Conservation (phyloP, 2,888 invertebrate genomes). For the Temnothorax rugatulus region DNA sequence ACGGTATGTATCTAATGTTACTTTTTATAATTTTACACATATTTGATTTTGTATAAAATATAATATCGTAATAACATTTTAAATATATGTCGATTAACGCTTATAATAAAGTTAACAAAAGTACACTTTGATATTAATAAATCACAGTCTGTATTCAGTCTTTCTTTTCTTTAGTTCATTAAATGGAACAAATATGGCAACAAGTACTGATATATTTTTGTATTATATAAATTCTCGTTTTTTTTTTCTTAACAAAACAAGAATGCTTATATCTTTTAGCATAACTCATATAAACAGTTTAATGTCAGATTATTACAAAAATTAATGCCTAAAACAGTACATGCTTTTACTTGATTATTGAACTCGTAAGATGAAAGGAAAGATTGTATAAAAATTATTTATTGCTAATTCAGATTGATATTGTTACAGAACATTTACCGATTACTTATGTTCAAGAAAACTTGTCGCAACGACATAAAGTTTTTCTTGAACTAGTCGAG, state of each 20-base stretch:
- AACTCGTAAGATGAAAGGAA: constrained; percentile 74
- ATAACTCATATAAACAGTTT: background rate
- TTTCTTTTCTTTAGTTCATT: constrained; percentile 71
- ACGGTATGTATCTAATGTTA: constrained; percentile 77
- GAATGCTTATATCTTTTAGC: background rate
- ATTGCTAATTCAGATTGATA: constrained; percentile 85
- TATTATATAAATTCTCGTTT: background rate
- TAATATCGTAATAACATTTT: background rate
- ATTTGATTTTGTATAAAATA: background rate
- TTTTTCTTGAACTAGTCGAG: constrained; percentile 96
- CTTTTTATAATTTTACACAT: constrained; percentile 1
- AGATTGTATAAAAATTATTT: constrained; percentile 76
- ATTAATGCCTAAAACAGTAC: background rate
- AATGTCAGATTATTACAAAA: background rate
- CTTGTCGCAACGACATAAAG: constrained; percentile 92
- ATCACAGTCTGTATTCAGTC: no score
- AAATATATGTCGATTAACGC: background rate
- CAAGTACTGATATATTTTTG: background rate
- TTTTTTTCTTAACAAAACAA: constrained; percentile 40
- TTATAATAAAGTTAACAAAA: background rate
- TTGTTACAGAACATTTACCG: constrained; percentile 87
- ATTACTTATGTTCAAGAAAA: constrained; percentile 88
- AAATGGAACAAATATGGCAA: background rate
- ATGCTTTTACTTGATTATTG: constrained; percentile 6
- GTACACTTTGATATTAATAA: background rate